phyloP scores from a whole-genome alignment of 2,888 invertebrate genomes.

The Volucella inflata region DNA sequence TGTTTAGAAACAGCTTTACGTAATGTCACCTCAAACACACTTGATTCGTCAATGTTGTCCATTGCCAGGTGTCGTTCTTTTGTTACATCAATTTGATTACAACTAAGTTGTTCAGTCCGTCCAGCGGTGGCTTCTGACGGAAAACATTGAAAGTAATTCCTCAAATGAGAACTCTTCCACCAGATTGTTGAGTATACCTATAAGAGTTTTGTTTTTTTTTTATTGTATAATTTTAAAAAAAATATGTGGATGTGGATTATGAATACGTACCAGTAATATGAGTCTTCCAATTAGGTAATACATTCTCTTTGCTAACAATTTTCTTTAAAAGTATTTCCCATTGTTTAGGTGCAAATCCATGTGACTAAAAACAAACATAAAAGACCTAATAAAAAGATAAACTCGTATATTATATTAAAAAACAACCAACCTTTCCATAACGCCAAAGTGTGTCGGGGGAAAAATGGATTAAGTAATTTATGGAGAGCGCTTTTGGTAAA shows the following conservation, averaged over 20 bases:
- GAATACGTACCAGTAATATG: conserved; percentile 79
- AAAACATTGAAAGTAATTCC: conserved; percentile 82
- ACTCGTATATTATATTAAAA: neutral
- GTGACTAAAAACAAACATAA: conserved; percentile 78
- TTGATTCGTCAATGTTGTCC: conserved; percentile 83
- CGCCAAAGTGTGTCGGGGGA: conserved; percentile 87
- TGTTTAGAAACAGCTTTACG: conserved; percentile 85
- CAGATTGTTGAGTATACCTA: conserved; percentile 82
- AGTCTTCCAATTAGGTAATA: conserved; percentile 81
- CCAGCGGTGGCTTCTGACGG: conserved; percentile 81
- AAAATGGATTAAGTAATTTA: conserved; percentile 85
- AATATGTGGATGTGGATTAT: neutral
- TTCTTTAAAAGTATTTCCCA: conserved; percentile 83
- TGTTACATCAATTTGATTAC: conserved; percentile 57
- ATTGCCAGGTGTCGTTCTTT: conserved; percentile 78
- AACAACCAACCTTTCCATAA: conserved; percentile 86
- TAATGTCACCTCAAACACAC: conserved; percentile 82
- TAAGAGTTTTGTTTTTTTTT: neutral
- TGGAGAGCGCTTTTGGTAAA: conserved; percentile 84
- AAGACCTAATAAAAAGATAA: conserved; percentile 15
- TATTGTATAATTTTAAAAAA: neutral
- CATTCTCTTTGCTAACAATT: conserved; percentile 80
- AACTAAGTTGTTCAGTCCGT: conserved; percentile 76
- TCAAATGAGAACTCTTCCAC: conserved; percentile 82
- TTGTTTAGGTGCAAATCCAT: conserved; percentile 82